phyloP scores from a whole-genome alignment of 2,888 invertebrate genomes.

The Plebejus anna region DNA sequence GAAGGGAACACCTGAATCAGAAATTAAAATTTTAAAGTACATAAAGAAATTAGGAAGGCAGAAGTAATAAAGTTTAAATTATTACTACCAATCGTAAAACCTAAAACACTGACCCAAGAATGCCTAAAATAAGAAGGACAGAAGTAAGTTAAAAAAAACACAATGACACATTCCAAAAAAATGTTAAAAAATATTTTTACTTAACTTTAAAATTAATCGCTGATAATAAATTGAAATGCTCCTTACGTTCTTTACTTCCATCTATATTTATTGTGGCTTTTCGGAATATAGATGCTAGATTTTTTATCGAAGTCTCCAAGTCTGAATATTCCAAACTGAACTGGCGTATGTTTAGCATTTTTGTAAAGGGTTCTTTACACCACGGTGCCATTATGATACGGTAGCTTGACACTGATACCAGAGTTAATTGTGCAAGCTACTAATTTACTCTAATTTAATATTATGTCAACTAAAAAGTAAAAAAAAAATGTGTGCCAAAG shows the following conservation, averaged over 20 bases:
- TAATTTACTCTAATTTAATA: no score
- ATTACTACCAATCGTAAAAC: no score
- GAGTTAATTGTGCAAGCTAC: no score
- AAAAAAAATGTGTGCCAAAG: no score
- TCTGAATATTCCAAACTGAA: neutral
- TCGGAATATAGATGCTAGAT: neutral
- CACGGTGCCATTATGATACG: no score
- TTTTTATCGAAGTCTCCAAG: neutral
- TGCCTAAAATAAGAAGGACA: no score
- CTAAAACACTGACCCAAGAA: no score
- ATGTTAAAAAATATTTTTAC: no score
- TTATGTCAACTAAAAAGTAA: no score
- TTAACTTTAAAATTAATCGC: neutral
- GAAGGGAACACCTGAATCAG: constrained; percentile 37
- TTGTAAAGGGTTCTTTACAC: neutral
- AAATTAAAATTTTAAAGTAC: neutral
- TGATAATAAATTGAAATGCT: neutral
- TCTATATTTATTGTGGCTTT: constrained; percentile 4
- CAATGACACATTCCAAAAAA: no score
- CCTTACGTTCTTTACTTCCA: neutral
- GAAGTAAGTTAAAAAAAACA: no score
- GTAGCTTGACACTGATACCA: neutral
- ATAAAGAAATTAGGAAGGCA: neutral
- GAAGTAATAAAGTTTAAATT: no score
- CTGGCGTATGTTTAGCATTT: neutral